These are phyloP conservation scores for Urocynchramus pylzowi DNA, from an alignment of 2,113 vertebrate species.

Conservation along the genomic window DNA sequence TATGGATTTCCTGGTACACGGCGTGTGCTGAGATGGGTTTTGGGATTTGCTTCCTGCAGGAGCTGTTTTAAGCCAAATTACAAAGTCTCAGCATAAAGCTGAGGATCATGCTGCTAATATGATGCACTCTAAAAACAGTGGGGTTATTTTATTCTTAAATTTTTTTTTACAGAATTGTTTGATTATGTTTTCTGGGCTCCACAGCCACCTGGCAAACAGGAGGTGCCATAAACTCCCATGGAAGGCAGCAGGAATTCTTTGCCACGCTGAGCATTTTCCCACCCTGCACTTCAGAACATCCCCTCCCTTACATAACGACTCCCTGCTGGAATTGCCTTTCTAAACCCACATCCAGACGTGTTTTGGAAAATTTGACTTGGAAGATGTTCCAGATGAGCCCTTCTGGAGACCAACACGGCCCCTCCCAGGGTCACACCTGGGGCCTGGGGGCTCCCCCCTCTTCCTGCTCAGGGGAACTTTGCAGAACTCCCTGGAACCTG, in stretches of 20 bases:
- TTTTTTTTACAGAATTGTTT: neutral
- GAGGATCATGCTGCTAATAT: neutral
- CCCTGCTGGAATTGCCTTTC: neutral
- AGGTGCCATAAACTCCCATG: rapidly evolving
- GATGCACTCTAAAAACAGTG: neutral
- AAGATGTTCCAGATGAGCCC: neutral
- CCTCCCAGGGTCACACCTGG: neutral
- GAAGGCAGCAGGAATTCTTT: neutral
- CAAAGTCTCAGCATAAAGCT: neutral
- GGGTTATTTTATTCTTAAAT: neutral
- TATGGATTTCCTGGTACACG: neutral
- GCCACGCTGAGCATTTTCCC: neutral
- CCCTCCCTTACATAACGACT: neutral
- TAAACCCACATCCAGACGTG: neutral
- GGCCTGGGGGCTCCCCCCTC: neutral
- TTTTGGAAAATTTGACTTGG: rapidly evolving
- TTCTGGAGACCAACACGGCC: neutral
- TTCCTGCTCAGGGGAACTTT: neutral
- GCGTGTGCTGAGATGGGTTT: neutral
- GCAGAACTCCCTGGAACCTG: rapidly evolving
- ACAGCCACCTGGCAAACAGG: neutral
- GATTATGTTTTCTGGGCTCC: neutral
- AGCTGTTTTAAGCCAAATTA: neutral
- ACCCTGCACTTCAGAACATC: neutral
- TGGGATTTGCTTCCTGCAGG: neutral